Evolutionary conservation across 2,797 vertebrate genomes (phyloP).

Genomic region (Cyclura pinguis): DNA sequence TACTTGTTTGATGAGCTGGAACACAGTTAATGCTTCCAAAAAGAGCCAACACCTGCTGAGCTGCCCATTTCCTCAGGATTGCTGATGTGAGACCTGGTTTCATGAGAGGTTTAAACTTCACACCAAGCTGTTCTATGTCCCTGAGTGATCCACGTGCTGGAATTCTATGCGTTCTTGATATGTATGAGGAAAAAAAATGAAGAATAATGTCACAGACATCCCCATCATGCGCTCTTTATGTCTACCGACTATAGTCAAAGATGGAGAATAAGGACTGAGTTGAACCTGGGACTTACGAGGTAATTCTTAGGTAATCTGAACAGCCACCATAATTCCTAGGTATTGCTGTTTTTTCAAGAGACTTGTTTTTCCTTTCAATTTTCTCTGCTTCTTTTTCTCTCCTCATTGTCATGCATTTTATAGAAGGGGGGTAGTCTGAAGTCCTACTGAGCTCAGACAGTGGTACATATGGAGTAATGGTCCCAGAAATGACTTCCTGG

Average conservation of each 20-base stretch:
- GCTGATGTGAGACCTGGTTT: neutral
- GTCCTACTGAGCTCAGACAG: neutral
- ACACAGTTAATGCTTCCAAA: constrained; percentile 7
- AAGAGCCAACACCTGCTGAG: neutral
- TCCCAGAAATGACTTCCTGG: neutral
- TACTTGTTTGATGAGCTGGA: neutral
- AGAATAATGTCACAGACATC: neutral
- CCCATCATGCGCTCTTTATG: neutral
- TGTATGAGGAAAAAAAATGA: neutral
- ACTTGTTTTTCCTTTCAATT: neutral
- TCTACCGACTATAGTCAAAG: neutral
- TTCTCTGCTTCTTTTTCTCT: neutral
- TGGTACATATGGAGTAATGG: neutral
- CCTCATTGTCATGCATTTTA: neutral
- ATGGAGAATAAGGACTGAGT: neutral
- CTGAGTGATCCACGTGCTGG: neutral
- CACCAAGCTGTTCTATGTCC: neutral
- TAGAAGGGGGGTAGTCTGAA: constrained; percentile 5
- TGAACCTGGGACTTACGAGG: neutral
- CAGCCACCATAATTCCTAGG: neutral
- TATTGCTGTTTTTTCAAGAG: neutral
- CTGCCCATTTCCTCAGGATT: neutral
- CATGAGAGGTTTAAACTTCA: neutral
- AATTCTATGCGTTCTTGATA: neutral
- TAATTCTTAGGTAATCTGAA: neutral